Conservation (phyloP, 2,797 vertebrate genomes). For the Austrolebias charrua region DNA sequence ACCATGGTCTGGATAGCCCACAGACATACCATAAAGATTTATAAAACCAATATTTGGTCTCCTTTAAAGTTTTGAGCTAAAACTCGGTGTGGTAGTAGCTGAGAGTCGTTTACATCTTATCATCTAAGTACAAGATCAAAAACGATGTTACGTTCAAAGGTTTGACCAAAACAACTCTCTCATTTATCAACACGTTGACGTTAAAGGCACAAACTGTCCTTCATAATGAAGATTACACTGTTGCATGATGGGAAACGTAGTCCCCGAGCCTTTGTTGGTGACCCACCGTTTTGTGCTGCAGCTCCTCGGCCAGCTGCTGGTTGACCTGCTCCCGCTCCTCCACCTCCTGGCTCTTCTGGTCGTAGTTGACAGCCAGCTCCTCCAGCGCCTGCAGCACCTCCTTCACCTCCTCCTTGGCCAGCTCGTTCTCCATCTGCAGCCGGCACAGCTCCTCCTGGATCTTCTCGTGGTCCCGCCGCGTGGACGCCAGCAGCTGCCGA, state of each 20-base stretch:
- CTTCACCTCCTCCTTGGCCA: constrained; percentile 94
- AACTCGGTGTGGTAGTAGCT: too few relatives aligned
- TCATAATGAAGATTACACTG: background rate
- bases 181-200: too few relatives aligned
- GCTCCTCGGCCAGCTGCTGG: constrained; percentile 84
- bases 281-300: constrained; percentile 86
- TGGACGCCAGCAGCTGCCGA: constrained; percentile 86
- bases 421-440: constrained; percentile 90
- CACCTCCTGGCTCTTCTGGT: constrained; percentile 97
- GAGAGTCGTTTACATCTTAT: too few relatives aligned
- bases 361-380: constrained; percentile 96
- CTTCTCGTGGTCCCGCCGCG: constrained; percentile 87
- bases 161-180: background rate
- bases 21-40: too few relatives aligned
- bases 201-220: too few relatives aligned
- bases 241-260: background rate
- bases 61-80: too few relatives aligned
- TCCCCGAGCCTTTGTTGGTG: background rate
- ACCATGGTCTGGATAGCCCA: too few relatives aligned
- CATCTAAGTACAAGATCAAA: too few relatives aligned
- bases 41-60: too few relatives aligned
- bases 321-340: constrained; percentile 87
- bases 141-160: too few relatives aligned
- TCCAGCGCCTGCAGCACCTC: constrained; percentile 95
- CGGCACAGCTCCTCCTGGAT: constrained; percentile 91